Evolutionary conservation across 2,113 vertebrate genomes (phyloP).

Genomic region (Eclectus roratus): DNA sequence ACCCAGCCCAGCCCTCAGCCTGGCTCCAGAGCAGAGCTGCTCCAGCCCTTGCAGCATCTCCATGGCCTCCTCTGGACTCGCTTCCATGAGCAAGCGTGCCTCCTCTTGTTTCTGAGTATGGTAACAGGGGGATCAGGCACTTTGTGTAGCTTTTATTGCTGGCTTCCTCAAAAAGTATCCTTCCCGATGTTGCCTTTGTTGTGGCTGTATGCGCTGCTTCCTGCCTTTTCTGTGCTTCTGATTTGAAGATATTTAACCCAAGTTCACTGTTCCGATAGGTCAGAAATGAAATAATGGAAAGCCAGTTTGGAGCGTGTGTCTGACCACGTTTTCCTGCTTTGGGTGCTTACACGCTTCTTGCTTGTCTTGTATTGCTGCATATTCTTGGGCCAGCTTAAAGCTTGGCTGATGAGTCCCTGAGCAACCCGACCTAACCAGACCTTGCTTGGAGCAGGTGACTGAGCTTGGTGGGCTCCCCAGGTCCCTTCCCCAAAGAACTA

Average conservation of each 20-base stretch:
- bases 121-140: neutral
- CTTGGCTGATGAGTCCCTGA: neutral
- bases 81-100: neutral
- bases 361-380: neutral
- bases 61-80: rapidly evolving
- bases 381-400: neutral
- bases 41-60: neutral
- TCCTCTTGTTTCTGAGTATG: neutral
- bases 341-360: neutral
- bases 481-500: neutral
- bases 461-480: neutral
- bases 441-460: neutral
- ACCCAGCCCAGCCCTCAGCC: neutral
- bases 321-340: neutral
- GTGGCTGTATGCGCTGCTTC: neutral
- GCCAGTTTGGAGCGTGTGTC: neutral
- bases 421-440: neutral
- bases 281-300: neutral
- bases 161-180: neutral
- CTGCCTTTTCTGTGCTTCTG: neutral
- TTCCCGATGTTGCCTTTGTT: rapidly evolving
- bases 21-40: neutral
- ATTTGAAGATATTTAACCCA: neutral
- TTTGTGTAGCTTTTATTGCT: neutral
- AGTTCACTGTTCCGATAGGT: neutral